These are phyloP conservation scores for Xenopus borealis DNA, from an alignment of 2,113 vertebrate genomes.

Conservation along the genomic window DNA sequence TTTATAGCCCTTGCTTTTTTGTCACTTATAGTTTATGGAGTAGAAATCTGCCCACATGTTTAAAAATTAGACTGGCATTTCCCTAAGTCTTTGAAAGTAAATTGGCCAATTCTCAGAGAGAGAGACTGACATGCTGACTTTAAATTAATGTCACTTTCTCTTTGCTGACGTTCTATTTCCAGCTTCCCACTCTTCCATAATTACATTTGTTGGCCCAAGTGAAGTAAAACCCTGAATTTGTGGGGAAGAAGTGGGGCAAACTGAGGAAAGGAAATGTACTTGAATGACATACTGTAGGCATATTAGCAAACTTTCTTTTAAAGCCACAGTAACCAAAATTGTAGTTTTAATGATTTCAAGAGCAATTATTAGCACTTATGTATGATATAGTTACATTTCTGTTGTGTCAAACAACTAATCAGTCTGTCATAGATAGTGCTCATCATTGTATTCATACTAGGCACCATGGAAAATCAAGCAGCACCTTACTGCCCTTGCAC, in stretches of 20 bases:
- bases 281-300: too few species aligned
- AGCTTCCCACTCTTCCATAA: background rate
- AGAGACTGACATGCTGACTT: slow-evolving; percentile 30
- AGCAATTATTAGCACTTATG: too few species aligned
- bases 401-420: too few species aligned
- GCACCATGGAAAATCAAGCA: too few species aligned
- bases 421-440: too few species aligned
- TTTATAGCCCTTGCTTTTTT: slow-evolving; percentile 29
- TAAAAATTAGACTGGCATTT: slow-evolving; percentile 63
- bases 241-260: background rate
- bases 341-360: too few species aligned
- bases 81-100: slow-evolving; percentile 58
- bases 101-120: slow-evolving; percentile 32
- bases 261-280: background rate
- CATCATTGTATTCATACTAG: too few species aligned
- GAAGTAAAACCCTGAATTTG: background rate
- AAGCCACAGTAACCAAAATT: background rate
- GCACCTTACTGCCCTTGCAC: too few species aligned
- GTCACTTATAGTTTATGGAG: slow-evolving; percentile 45
- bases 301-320: too few species aligned
- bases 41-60: slow-evolving; percentile 57
- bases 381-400: too few species aligned
- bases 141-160: slow-evolving; percentile 31
- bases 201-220: slow-evolving; percentile 10
- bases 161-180: slow-evolving; percentile 8